Base-by-base conservation (phyloP, 2,797 vertebrate species). In the Falco cherrug region DNA sequence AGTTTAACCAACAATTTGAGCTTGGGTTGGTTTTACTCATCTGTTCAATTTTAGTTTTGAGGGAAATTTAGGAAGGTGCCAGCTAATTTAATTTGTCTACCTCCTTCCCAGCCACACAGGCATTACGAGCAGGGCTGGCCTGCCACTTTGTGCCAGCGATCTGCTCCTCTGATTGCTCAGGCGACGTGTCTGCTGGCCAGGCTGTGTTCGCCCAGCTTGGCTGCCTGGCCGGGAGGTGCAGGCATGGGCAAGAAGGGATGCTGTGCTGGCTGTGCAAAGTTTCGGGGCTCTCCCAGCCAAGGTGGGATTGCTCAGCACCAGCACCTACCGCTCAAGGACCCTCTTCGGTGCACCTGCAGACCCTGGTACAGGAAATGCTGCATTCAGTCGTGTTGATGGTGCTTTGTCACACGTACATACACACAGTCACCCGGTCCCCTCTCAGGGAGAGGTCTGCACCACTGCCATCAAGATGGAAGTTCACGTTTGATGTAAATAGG, bases 371-470 rank as follows among this genome's bases (percentile, higher is more conserved):
- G 56, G 70, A 75, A 35, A 10, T 31, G 37, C 16, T 33, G 37
- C 0, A 3, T 70, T 13, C 37, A 20, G 0, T 13, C 0, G 0
- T 43, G 8, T 0, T 47, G 68, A 1, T 3, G 3, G 54, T 13
- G 54, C 56, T 47, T 50, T 24, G 64, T 31, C 21, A 28, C 26
- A 54, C n/a, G 43, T 76, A 48, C 16, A 3, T 54, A 7, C 1
- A 1, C 5, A 3, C 33, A 6, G 0, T 25, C 22, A 2, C 11
- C 22, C 7, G 0, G n/a, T 11, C 15, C 51, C 69, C 59, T 24
- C 3, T 6, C 74, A 19, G 57, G 57, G 75, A 41, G 41, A 3
- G 24, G 16, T 10, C 33, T 51, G 31, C 68, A 25, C 47, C 31
- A 0, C 45, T 19, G 65, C 63, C 43, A 4, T 3, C 29, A 4